Evolutionary conservation across 1,140 invertebrate species (phyloP), one percentile per base, ranked within the genome.

Genomic region (Acyrthosiphon pisum): DNA sequence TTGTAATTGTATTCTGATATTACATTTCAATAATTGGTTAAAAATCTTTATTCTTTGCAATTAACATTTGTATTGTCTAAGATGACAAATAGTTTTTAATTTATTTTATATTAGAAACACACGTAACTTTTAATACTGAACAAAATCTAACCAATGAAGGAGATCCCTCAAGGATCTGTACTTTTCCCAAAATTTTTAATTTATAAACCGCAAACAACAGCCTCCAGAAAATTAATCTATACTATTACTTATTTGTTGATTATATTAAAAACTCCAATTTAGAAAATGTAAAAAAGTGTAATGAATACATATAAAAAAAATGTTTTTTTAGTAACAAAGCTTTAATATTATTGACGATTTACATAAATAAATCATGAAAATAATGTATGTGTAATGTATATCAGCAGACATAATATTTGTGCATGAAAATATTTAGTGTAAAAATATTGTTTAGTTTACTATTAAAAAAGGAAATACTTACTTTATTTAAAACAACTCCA

Each of bases 401-500:
- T 30, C 3, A 60, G 26, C 26, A 68, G 4, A 68, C 11, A 68
- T 68, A 68, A n/a, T 4, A 14, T 14, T 68, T n/a, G 26, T 14
- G 3, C 30, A 68, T 60, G 0, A 60, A 4, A 3, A 60, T 14
- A 60, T 60, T 56, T 9, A 30, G 9, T 30, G 9, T 30, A 30
- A 60, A 14, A 30, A 14, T 30, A 60, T 68, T n/a, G 9, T 68
- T 68, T 30, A 68, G n/a, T n/a, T 68, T 30, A 30, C 9, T 14
- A 30, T 68, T 4, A 14, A 50, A 48, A 11, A 81, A 91, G 0
- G 1, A 83, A 81, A 53, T 44, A 83, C 35, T 37, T 93, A 93
- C 91, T 86, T 93, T 93, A 9, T 44, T 84, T 53, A 93, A 86
- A n/a, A 93, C 26, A 1, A 86, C 11, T 30, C 48, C 46, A 53